These are phyloP conservation scores for Athene cunicularia DNA, from an alignment of 2,113 vertebrate genomes.

Conservation along the genomic window DNA sequence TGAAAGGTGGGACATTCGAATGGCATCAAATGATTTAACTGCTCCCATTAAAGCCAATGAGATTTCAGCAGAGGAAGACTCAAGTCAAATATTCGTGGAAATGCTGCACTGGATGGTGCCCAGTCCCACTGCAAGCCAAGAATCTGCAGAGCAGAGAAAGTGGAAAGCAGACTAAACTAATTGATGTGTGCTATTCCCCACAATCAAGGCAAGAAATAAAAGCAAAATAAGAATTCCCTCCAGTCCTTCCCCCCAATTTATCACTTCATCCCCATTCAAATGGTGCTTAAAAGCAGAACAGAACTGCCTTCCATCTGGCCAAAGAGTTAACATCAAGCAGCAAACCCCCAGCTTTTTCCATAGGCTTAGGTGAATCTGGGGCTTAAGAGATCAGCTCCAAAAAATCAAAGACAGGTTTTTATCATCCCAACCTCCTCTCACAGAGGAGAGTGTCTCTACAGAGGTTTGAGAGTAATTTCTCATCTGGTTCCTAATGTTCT, in stretches of 20 bases:
- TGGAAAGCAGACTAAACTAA: not conserved
- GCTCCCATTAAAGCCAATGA: not conserved
- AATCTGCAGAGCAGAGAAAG: not conserved
- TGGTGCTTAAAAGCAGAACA: not conserved
- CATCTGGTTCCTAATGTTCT: not conserved
- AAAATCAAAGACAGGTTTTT: not conserved
- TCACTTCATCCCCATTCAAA: not conserved
- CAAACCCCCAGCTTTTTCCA: not conserved
- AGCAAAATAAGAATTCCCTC: not conserved
- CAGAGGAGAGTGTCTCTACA: not conserved
- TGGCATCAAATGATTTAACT: not conserved
- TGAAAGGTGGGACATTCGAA: not conserved
- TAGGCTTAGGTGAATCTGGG: not conserved
- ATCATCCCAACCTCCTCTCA: not conserved
- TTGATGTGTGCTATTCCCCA: not conserved
- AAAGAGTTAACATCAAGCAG: not conserved
- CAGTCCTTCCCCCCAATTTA: not conserved
- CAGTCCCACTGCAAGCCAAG: not conserved
- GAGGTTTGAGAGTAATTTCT: not conserved
- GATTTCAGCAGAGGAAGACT: not conserved
- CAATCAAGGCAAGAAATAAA: not conserved
- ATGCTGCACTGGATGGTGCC: not conserved
- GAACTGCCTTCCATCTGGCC: not conserved
- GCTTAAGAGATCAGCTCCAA: not conserved
- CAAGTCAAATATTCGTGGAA: not conserved